These are phyloP conservation scores for Trichechus manatus DNA, from an alignment of 2,113 vertebrate genomes.

Conservation along the genomic window DNA sequence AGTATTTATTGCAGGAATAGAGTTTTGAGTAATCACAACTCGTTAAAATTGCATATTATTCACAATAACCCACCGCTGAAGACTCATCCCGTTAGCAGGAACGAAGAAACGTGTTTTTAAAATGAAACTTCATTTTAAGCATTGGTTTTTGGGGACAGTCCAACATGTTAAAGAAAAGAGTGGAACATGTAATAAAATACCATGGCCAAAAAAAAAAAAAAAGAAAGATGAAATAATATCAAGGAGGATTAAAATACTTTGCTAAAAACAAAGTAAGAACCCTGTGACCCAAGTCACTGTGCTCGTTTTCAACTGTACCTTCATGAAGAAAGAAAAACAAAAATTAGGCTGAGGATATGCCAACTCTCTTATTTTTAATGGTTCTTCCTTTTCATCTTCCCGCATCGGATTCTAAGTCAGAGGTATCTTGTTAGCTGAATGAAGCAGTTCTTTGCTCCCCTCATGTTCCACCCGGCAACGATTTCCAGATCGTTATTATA, in stretches of 20 bases:
- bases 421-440: background rate
- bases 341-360: background rate
- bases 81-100: slow-evolving; percentile 73
- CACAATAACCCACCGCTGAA: slow-evolving; percentile 81
- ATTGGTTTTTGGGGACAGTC: slow-evolving; percentile 69
- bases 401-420: background rate
- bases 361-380: background rate
- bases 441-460: background rate
- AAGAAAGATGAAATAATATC: background rate
- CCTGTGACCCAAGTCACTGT: background rate
- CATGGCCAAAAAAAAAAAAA: slow-evolving; percentile 63
- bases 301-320: background rate
- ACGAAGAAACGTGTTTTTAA: slow-evolving; percentile 75
- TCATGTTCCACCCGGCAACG: rapidly evolving
- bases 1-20: slow-evolving; percentile 84
- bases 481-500: slow-evolving; percentile 7
- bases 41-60: slow-evolving; percentile 87
- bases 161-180: slow-evolving; percentile 65
- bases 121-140: slow-evolving; percentile 74
- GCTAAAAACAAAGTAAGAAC: background rate
- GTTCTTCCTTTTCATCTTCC: background rate
- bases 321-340: background rate
- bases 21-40: slow-evolving; percentile 86
- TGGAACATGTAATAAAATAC: slow-evolving; percentile 73
- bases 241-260: background rate